Percentiles rank a stretch among this genome's conserved stretches.
Conservation (phyloP, 2,888 invertebrate genomes). For the Caenorhabditis virilis region DNA sequence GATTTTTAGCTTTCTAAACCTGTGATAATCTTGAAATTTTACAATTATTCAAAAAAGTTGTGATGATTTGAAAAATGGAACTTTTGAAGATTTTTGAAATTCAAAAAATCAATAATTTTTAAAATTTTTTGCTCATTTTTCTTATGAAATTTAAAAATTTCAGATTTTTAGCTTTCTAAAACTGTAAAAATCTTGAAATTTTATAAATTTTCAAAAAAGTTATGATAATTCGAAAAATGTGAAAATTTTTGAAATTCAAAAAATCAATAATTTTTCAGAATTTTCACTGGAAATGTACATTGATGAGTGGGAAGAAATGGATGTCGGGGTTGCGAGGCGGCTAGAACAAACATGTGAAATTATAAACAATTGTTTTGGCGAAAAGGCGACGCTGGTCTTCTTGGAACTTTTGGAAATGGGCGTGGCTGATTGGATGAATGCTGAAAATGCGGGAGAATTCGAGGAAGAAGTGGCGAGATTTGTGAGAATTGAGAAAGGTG, state of each 20-base stretch:
- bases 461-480: background rate
- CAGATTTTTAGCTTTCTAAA: too few species aligned
- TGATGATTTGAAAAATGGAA: too few species aligned
- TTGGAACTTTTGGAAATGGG: slow-evolving; percentile 24
- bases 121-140: too few species aligned
- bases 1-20: too few species aligned
- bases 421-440: slow-evolving; percentile 14
- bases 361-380: slow-evolving; percentile 3
- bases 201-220: too few species aligned
- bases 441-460: background rate
- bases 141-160: too few species aligned
- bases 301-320: slow-evolving; percentile 3
- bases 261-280: background rate
- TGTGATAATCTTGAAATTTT: too few species aligned
- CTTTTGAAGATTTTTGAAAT: too few species aligned
- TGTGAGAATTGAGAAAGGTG: background rate
- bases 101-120: too few species aligned
- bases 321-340: background rate
- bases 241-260: slow-evolving; percentile 2
- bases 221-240: slow-evolving; percentile 4
- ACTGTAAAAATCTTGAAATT: too few species aligned
- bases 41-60: too few species aligned
- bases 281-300: slow-evolving; percentile 12
- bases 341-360: slow-evolving; percentile 4
- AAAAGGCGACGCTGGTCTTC: slow-evolving; percentile 5